A percentile compares a stretch with the other conserved stretches of the same genome.
phyloP scores from a whole-genome alignment of 2,888 invertebrate genomes.

The Lycophotia porphyrea region DNA sequence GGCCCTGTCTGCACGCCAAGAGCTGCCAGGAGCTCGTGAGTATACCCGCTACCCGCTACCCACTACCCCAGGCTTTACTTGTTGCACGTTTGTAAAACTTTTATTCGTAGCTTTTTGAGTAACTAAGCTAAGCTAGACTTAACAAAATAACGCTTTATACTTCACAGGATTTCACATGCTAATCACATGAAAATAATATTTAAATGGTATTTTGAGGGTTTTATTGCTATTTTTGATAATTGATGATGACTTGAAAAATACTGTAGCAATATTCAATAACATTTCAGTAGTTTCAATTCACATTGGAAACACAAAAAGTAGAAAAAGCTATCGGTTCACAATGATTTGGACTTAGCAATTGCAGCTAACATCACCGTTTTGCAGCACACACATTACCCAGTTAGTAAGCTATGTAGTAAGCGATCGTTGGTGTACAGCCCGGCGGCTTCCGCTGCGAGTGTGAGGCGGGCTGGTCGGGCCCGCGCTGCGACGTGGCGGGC shows the following conservation, averaged over 20 bases:
- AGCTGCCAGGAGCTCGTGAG: conserved; percentile 92
- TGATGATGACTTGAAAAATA: neutral
- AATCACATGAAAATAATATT: neutral
- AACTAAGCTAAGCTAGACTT: conserved; percentile 20
- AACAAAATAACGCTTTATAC: neutral
- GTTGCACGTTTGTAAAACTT: conserved; percentile 33
- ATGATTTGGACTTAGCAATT: neutral
- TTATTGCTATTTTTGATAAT: neutral
- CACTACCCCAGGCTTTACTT: neutral
- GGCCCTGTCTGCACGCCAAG: conserved; percentile 91
- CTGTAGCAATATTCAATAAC: neutral
- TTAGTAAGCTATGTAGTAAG: neutral
- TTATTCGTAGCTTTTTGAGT: neutral
- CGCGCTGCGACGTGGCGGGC: conserved; percentile 80
- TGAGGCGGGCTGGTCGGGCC: conserved; percentile 91
- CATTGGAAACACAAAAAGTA: neutral
- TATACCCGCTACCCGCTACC: conserved; percentile 73
- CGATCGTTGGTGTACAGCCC: conserved; percentile 63
- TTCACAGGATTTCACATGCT: neutral
- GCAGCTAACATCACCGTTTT: conserved; percentile 2
- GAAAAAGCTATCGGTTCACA: conserved; percentile 17
- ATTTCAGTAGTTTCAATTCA: conserved; percentile 7
- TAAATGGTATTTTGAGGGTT: neutral
- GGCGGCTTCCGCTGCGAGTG: conserved; percentile 92
- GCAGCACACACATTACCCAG: neutral